phyloP scores from a whole-genome alignment of 2,888 invertebrate genomes.

The Lasioglossum lativentre region DNA sequence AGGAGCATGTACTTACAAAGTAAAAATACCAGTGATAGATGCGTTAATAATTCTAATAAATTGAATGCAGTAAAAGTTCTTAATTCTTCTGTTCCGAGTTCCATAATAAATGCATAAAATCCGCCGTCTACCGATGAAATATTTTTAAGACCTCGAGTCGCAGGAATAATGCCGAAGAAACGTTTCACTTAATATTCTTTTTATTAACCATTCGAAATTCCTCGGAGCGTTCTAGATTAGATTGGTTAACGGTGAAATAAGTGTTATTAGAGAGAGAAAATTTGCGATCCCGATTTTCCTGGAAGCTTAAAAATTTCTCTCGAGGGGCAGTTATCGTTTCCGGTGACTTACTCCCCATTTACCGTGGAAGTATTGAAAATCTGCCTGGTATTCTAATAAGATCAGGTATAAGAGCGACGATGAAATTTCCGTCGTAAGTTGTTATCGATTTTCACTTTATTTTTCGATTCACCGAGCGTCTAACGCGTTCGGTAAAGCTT shows the following conservation, averaged over 20 bases:
- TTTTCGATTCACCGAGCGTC: slow-evolving; percentile 20
- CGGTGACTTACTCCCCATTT: slow-evolving; percentile 12
- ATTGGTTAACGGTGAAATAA: background rate
- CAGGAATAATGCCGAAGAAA: background rate
- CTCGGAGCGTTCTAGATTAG: background rate
- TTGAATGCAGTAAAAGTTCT: background rate
- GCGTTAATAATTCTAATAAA: background rate
- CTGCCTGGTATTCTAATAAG: slow-evolving; percentile 6
- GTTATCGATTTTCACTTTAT: slow-evolving; percentile 38
- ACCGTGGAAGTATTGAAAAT: slow-evolving; percentile 13
- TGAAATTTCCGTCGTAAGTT: slow-evolving; percentile 2
- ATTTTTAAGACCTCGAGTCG: background rate
- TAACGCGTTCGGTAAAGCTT: slow-evolving; percentile 16
- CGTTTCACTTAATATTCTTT: background rate
- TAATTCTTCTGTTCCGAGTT: background rate
- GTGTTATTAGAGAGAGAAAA: background rate
- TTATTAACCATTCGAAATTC: background rate
- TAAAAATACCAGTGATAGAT: too few species aligned
- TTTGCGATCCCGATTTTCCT: background rate
- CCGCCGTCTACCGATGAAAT: background rate
- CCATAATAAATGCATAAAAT: background rate
- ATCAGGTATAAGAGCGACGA: background rate
- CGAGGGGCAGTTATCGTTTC: slow-evolving; percentile 2
- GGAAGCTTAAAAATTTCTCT: background rate
- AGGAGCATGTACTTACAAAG: too few species aligned